Evolutionary conservation across 1,140 invertebrate genomes (phyloP).

Genomic region (Plectrocnemia conspersa): DNA sequence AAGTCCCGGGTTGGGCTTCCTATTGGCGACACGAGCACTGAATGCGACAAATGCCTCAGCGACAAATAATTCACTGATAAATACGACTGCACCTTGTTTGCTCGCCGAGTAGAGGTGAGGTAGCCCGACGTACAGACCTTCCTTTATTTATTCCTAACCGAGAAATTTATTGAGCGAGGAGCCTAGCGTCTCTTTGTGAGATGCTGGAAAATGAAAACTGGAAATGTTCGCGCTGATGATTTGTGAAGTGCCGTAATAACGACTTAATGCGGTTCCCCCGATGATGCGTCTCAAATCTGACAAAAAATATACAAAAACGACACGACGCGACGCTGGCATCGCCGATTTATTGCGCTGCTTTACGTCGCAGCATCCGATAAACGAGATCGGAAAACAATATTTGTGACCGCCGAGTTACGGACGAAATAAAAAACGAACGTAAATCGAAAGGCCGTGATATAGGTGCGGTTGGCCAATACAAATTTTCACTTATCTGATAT

Average conservation of each 20-base stretch:
- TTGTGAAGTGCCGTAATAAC: neutral
- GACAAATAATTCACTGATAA: conserved; percentile 34
- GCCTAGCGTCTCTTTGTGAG: neutral
- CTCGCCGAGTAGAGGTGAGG: conserved; percentile 4
- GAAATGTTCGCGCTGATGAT: neutral
- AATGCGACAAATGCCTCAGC: conserved; percentile 30
- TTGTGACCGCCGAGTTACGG: too few species aligned
- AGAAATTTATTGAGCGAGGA: conserved; percentile 22
- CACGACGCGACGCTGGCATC: too few species aligned
- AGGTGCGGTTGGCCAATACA: conserved; percentile 30
- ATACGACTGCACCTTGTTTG: conserved; percentile 11
- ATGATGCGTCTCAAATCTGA: too few species aligned
- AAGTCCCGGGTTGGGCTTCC: too few species aligned
- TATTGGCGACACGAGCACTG: conserved; percentile 11
- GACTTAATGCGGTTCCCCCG: too few species aligned
- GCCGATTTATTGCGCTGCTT: too few species aligned
- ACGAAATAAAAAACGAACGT: too few species aligned
- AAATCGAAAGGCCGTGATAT: conserved; percentile 31
- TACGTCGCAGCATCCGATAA: too few species aligned
- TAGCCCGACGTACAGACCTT: neutral
- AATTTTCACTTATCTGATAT: conserved; percentile 35
- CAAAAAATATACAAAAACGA: too few species aligned
- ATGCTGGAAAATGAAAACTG: conserved; percentile 1
- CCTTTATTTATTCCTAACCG: conserved; percentile 28
- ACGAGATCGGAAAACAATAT: too few species aligned